These are phyloP conservation scores for Micropterix aruncella DNA, from an alignment of 2,888 invertebrate genomes.

Conservation along the genomic window DNA sequence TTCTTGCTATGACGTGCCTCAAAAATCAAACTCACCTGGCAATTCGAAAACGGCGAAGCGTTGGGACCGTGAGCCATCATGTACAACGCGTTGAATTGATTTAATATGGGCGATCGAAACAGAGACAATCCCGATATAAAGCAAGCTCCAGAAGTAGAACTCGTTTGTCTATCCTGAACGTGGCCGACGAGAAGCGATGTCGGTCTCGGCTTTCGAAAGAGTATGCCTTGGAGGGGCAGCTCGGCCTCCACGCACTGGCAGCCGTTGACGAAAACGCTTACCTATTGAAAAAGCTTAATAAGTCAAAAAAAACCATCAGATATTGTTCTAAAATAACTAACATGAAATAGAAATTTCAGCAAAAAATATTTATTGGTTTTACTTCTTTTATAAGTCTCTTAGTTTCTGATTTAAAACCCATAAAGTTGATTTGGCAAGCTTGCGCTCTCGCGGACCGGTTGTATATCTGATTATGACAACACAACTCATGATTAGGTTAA, in stretches of 20 bases:
- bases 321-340: too few relatives aligned
- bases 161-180: conserved; percentile 13
- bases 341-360: too few relatives aligned
- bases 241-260: conserved; percentile 39
- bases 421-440: too few relatives aligned
- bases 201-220: conserved; percentile 42
- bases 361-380: too few relatives aligned
- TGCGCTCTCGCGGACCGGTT: too few relatives aligned
- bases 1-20: too few relatives aligned
- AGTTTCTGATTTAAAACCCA: too few relatives aligned
- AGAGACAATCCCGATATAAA: conserved; percentile 38
- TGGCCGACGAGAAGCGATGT: conserved; percentile 40
- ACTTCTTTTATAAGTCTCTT: too few relatives aligned
- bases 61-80: conserved; percentile 39
- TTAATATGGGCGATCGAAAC: conserved; percentile 40
- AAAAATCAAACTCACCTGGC: conserved; percentile 15
- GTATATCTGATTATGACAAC: too few relatives aligned
- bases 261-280: conserved; percentile 43
- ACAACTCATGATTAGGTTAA: too few relatives aligned
- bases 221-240: conserved; percentile 42
- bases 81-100: conserved; percentile 35
- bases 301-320: too few relatives aligned
- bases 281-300: conserved; percentile 25
- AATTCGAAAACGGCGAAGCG: conserved; percentile 28
- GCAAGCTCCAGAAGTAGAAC: conserved; percentile 24